phyloP scores from a whole-genome alignment of 2,888 invertebrate species.

The Caenorhabditis becei region DNA sequence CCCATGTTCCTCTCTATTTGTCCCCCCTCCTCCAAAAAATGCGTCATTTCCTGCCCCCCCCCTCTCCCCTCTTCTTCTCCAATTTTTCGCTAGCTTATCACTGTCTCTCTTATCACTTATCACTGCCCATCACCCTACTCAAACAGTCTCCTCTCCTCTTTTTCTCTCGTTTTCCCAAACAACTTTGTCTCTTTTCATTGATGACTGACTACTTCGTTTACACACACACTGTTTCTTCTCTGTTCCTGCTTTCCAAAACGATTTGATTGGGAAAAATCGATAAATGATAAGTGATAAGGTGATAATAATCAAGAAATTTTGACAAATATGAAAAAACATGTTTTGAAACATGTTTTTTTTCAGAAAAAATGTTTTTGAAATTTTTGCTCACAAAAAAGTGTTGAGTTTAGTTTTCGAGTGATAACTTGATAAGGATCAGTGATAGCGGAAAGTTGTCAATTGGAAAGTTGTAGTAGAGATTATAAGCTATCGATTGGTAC shows the following conservation, averaged over 20 bases:
- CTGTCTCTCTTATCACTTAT: slow-evolving; percentile 8
- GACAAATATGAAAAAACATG: neutral
- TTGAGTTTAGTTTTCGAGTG: too few relatives aligned
- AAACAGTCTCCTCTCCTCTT: slow-evolving; percentile 49
- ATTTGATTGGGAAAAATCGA: slow-evolving; percentile 26
- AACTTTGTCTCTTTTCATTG: slow-evolving; percentile 19
- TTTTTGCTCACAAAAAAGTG: too few relatives aligned
- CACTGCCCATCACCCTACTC: slow-evolving; percentile 38
- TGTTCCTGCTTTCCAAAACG: slow-evolving; percentile 18
- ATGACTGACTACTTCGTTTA: slow-evolving; percentile 32
- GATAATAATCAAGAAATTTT: too few relatives aligned
- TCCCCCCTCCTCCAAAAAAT: neutral
- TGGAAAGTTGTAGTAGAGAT: too few relatives aligned
- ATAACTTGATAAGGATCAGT: too few relatives aligned
- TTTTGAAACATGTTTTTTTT: too few relatives aligned
- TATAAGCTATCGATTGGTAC: too few relatives aligned
- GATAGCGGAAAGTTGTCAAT: too few relatives aligned
- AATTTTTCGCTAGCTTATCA: slow-evolving; percentile 11
- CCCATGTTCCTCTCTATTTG: neutral
- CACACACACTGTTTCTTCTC: slow-evolving; percentile 34
- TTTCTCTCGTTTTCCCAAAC: too few relatives aligned
- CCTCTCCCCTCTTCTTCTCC: slow-evolving; percentile 1
- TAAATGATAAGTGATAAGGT: too few relatives aligned
- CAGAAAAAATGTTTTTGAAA: too few relatives aligned
- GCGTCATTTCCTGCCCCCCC: slow-evolving; percentile 1